Percentiles rank a stretch among this genome's conserved stretches.
phyloP scores from a whole-genome alignment of 2,888 invertebrate genomes.

The Ferrisia virgata region DNA sequence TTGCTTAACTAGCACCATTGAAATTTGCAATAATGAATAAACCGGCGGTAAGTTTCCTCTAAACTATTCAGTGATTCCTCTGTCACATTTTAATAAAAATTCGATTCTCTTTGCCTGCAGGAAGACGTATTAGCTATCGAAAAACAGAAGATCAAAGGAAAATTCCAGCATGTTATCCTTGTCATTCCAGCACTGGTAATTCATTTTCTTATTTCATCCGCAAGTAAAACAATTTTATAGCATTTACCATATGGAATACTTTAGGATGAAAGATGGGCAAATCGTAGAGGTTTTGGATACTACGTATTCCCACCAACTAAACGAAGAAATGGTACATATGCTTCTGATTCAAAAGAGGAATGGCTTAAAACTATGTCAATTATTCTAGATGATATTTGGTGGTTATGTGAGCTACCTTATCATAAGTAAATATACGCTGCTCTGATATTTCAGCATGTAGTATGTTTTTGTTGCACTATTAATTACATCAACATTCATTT shows the following conservation, averaged over 20 bases:
- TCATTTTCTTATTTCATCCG: neutral
- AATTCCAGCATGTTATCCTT: constrained; percentile 4
- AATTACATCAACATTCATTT: neutral
- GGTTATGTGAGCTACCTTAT: constrained; percentile 32
- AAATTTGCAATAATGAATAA: neutral
- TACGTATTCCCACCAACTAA: constrained; percentile 28
- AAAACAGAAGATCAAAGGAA: constrained; percentile 19
- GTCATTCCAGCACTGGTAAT: constrained; percentile 31
- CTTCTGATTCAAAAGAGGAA: neutral
- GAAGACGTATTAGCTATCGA: neutral
- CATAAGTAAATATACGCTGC: neutral
- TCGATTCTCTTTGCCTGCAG: neutral
- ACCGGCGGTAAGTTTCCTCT: neutral
- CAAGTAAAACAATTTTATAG: neutral
- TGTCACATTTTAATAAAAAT: neutral
- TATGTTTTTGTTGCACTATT: neutral
- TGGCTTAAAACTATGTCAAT: constrained; percentile 1
- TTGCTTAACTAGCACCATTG: no score
- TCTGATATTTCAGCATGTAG: neutral
- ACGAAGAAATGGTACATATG: neutral
- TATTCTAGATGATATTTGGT: constrained; percentile 30
- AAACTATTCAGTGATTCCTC: neutral
- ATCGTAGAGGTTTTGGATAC: neutral
- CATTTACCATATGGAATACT: neutral
- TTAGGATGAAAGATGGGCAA: constrained; percentile 27